Base-by-base conservation (phyloP, 2,797 vertebrate genomes). In the Echeneis naucrates region DNA sequence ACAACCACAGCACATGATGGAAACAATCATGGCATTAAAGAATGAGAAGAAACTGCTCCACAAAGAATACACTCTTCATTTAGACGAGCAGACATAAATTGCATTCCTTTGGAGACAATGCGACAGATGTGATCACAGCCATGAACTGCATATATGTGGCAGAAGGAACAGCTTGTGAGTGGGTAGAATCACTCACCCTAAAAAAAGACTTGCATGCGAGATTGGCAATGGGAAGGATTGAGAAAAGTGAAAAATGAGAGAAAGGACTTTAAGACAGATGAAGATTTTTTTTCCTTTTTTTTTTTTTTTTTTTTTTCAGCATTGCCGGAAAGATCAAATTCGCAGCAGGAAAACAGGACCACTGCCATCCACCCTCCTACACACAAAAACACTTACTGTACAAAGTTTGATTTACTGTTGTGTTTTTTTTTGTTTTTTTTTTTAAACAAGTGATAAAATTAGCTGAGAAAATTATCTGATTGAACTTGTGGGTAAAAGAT, bases 81-180 rank as follows among this genome's bases (percentile, higher is more conserved):
- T 7, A 58, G 67, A 72, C 62, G 67, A 80, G 75, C 26, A 48
- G 10, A 42, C 38, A 35, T 60, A 65, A n/a, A 54, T 67, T 53
- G 60, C 27, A 16, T 67, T 83, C 56, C 40, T 68, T 78, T 40
- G 33, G 40, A 67, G 62, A 88, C 78, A 90, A 84, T 78, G 51
- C 74, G 82, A 87, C 87, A 89, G 90, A 89, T 91, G 90, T 90
- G 83, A 89, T 86, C 65, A 26, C 44, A 82, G 76, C 78, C 82
- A 37, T 76, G 66, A 83, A 80, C 74, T 80, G 62, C 65, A 72
- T 54, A 67, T 81, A 65, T 78, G 84, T 75, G 76, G 83, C 55
- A 42, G 68, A 68, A 59, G 13, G 62, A 90, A 84, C 89, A 92
- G 91, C 83, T 87, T 90, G 87, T 66, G 88, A 88, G 92, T 92